These are phyloP conservation scores for Rhinopomastus cyanomelas DNA, from an alignment of 2,113 vertebrate genomes.

Conservation along the genomic window DNA sequence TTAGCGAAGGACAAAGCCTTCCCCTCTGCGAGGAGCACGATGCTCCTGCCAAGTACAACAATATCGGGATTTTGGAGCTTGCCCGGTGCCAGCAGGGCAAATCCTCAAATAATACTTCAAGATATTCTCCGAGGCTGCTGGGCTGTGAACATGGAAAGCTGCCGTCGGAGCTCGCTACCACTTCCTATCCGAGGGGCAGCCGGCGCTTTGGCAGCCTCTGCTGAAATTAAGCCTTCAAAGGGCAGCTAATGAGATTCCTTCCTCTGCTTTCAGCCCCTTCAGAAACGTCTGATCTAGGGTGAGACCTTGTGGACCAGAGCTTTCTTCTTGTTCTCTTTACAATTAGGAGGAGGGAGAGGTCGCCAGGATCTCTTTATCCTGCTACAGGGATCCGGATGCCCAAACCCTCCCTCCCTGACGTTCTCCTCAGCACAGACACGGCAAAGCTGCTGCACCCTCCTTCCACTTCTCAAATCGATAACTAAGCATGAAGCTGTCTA, in stretches of 20 bases:
- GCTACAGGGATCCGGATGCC: neutral
- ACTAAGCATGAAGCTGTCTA: neutral
- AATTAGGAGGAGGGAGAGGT: neutral
- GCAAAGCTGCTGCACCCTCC: neutral
- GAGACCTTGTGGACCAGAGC: neutral
- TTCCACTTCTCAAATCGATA: neutral
- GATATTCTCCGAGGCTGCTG: neutral
- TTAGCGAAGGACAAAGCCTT: constrained; percentile 36
- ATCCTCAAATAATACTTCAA: constrained; percentile 44
- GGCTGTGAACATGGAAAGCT: neutral
- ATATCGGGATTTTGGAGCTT: constrained; percentile 5
- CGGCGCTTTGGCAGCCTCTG: neutral
- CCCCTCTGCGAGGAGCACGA: neutral
- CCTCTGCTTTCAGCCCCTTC: constrained; percentile 11
- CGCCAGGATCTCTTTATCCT: neutral
- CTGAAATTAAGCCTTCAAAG: neutral
- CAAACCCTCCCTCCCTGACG: neutral
- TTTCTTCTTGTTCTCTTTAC: neutral
- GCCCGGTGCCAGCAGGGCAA: neutral
- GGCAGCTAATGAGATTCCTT: neutral
- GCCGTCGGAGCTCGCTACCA: neutral
- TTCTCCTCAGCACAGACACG: neutral
- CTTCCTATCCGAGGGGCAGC: neutral
- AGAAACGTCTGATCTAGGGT: neutral
- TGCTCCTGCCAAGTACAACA: constrained; percentile 23